Base-by-base conservation (phyloP, 2,888 invertebrate species). In the Dendrolimus houi region DNA sequence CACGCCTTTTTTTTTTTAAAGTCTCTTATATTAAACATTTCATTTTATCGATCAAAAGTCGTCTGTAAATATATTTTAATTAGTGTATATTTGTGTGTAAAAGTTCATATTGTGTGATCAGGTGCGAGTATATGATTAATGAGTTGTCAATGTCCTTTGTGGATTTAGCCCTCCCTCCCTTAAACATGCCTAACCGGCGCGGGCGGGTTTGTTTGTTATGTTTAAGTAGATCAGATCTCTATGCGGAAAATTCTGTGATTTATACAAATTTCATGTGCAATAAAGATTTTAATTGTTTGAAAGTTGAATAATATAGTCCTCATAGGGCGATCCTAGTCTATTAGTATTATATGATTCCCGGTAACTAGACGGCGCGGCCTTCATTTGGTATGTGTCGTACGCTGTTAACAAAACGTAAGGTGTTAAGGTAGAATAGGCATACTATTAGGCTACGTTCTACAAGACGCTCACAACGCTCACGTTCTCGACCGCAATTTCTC, bases 231-330 rank as follows among this genome's bases (percentile, higher is more conserved):
- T 71, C 76, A 82, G 81, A 85, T 84, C 80, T 85, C 82, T 77
- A 72, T 75, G 72, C 74, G 75, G 72, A 75, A 72, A 79, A 76
- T 74, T 74, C 85, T 87, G 87, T 87, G 87, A 87, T 87, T 73
- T 74, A 61, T 47, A 62, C 66, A 80, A 83, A 81, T 72, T 72
- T 72, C 65, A 72, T 79, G 87, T 87, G 86, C 85, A 86, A 87
- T 87, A 86, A 75, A 74, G 64, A 63, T 60, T 61, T 57, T 62
- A 62, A 57, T 58, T 29, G 29, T 29, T 52, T 54, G 57, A 14
- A 59, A 59, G 59, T 58, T 54, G 56, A 60, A 57, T 56, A 29
- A 67, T 62, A 68, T 65, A 59, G 75, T 69, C 77, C 77, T 72
- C 41, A 67, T 63, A 73, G 74, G 79, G 64, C 74, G 61, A 61